phyloP scores from a whole-genome alignment of 2,113 vertebrate genomes.

The Glaucomys volans region DNA sequence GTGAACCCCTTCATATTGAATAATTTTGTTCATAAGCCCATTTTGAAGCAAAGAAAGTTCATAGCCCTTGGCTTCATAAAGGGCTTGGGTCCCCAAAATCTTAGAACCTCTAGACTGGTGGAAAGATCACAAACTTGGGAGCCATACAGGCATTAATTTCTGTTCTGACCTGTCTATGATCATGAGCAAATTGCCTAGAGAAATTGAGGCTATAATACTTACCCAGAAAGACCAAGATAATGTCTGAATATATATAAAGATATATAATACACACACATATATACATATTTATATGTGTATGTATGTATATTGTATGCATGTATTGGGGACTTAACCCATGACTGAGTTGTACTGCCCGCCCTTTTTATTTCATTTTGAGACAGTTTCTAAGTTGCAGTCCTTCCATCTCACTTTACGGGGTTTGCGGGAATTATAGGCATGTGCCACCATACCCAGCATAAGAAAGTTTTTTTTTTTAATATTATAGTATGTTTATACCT shows the following conservation, averaged over 20 bases:
- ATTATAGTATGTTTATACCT: too few species aligned
- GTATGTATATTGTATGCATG: too few species aligned
- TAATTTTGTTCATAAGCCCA: not conserved
- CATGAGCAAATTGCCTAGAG: not conserved
- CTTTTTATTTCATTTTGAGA: too few species aligned
- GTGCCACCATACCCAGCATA: not conserved
- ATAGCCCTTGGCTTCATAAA: slow-evolving; percentile 46
- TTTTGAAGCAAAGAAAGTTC: slow-evolving; percentile 2
- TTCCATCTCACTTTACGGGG: too few species aligned
- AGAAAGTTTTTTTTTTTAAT: too few species aligned
- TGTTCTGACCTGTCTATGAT: not conserved
- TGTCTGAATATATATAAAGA: not conserved
- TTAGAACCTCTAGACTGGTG: not conserved
- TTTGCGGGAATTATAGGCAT: too few species aligned
- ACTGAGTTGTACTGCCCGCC: too few species aligned
- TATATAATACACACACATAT: not conserved
- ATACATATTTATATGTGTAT: too few species aligned
- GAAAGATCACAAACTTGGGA: slow-evolving; percentile 2
- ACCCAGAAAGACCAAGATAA: not conserved
- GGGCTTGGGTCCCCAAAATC: not conserved
- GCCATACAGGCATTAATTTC: slow-evolving; percentile 18
- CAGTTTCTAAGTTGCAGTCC: too few species aligned
- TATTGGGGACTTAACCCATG: too few species aligned
- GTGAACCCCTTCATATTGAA: not conserved
- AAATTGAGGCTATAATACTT: not conserved